Conservation (phyloP, 2,888 invertebrate species). For the Archips crataeganus region DNA sequence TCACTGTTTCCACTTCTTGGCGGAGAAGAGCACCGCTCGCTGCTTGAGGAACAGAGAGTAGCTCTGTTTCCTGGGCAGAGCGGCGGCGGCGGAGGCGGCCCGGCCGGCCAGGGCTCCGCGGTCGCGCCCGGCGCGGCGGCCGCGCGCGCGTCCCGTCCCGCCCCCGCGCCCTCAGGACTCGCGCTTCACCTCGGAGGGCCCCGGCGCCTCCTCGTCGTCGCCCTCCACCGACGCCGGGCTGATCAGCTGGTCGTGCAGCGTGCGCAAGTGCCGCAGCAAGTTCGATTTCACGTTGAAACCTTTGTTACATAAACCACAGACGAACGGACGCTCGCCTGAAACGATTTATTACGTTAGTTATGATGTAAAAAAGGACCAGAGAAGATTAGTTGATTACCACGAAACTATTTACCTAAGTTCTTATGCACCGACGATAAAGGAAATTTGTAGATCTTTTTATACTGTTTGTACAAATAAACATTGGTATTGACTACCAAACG, state of each 20-base stretch:
- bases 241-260: conserved; percentile 89
- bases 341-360: neutral
- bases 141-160: conserved; percentile 60
- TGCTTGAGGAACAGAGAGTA: conserved; percentile 83
- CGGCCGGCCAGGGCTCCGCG: conserved; percentile 39
- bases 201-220: conserved; percentile 58
- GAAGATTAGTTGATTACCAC: neutral
- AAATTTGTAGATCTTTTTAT: too few species aligned
- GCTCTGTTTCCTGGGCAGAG: conserved; percentile 74
- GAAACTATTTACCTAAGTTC: neutral
- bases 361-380: too few species aligned
- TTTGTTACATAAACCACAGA: conserved; percentile 91
- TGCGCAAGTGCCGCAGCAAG: conserved; percentile 90
- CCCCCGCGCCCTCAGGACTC: conserved; percentile 81
- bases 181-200: conserved; percentile 62
- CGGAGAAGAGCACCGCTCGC: conserved; percentile 82
- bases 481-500: neutral
- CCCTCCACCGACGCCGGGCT: conserved; percentile 62
- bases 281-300: conserved; percentile 93
- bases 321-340: conserved; percentile 89
- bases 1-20: conserved; percentile 84
- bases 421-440: too few species aligned
- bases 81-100: conserved; percentile 42
- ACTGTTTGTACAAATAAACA: too few species aligned
- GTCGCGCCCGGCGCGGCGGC: conserved; percentile 42